Conservation (phyloP, 2,888 invertebrate species). For the Craniophora ligustri region DNA sequence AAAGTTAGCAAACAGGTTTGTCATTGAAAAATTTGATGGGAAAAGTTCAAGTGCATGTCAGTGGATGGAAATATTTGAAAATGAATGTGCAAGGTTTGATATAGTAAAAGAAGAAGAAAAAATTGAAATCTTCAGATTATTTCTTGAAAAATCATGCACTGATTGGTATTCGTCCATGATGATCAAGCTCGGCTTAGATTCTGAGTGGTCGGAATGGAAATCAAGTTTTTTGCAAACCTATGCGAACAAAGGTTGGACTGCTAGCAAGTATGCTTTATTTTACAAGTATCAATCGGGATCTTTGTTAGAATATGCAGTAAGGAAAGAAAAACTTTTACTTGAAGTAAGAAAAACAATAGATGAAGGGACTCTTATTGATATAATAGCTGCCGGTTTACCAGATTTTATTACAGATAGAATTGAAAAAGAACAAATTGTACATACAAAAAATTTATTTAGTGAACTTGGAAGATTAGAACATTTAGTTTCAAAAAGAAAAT, state of each 20-base stretch:
- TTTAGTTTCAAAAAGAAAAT: slow-evolving; percentile 1
- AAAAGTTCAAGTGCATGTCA: slow-evolving; percentile 47
- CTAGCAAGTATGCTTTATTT: too few species aligned
- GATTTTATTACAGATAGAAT: too few species aligned
- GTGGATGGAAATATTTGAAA: slow-evolving; percentile 58
- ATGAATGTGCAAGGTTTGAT: slow-evolving; percentile 51
- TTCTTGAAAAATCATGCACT: too few species aligned
- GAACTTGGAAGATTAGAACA: slow-evolving; percentile 12
- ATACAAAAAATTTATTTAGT: slow-evolving; percentile 13
- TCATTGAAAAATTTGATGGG: slow-evolving; percentile 54
- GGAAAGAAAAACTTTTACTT: too few species aligned
- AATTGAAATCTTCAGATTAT: too few species aligned
- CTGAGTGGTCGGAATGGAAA: slow-evolving; percentile 51
- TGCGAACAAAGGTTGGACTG: slow-evolving; percentile 52
- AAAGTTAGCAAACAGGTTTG: slow-evolving; percentile 51
- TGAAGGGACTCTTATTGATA: slow-evolving; percentile 14
- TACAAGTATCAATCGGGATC: too few species aligned
- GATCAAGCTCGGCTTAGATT: slow-evolving; percentile 35
- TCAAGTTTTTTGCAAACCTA: slow-evolving; percentile 49
- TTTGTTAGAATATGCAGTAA: too few species aligned
- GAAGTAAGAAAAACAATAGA: slow-evolving; percentile 23
- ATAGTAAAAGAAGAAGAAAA: slow-evolving; percentile 48
- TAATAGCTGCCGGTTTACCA: slow-evolving; percentile 22
- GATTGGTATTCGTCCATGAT: too few species aligned
- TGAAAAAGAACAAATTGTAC: slow-evolving; percentile 1